Evolutionary conservation across 2,113 vertebrate species (phyloP), one percentile per base, ranked within the genome.

Genomic region (Cyphomyrus discorhynchus): DNA sequence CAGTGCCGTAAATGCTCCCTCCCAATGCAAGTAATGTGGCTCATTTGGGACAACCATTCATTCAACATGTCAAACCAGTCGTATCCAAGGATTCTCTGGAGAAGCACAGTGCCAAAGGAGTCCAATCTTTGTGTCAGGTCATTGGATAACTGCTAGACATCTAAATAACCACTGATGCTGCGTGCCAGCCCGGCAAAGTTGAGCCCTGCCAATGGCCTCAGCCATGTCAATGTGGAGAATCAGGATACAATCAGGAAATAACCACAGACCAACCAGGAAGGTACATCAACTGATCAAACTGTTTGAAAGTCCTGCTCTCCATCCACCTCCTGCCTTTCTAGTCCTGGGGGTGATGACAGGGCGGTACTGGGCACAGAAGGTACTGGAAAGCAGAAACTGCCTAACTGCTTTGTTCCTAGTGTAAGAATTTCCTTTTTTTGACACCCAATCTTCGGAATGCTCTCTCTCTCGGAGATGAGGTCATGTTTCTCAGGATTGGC

Each of bases 401-500:
- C 19, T 35, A 9, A 86, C 86, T 31, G 31, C 87, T 84, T 52
- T 21, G 90, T 91, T 88, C 39, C 42, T 86, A 39, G 88, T 47
- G 58, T 10, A 19, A 82, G n/a, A 89, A 46, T 9, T 77, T 45
- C 86, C 11, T 66, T 50, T 52, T 53, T 91, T 89, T 74, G 88
- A 87, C 84, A 90, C 91, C 89, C 82, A 47, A 21, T 46, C 82
- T 17, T 77, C 13, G 0, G 4, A 66, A 88, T 45, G n/a, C 66
- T 8, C 83, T 21, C 66, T 89, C 53, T 88, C 83, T 89, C 90
- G 85, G 85, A 86, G 91, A 93, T 94, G 92, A 95, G 93, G 93
- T 95, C 93, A 95, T 94, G 74, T 74, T 91, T 84, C 91, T 93
- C 95, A 94, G 95, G 94, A 95, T 94, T 92, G 70, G 52, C 94